Percentiles rank a stretch among this genome's conserved stretches.
phyloP scores from a whole-genome alignment of 2,888 invertebrate genomes.

The Leucophora obtusa region DNA sequence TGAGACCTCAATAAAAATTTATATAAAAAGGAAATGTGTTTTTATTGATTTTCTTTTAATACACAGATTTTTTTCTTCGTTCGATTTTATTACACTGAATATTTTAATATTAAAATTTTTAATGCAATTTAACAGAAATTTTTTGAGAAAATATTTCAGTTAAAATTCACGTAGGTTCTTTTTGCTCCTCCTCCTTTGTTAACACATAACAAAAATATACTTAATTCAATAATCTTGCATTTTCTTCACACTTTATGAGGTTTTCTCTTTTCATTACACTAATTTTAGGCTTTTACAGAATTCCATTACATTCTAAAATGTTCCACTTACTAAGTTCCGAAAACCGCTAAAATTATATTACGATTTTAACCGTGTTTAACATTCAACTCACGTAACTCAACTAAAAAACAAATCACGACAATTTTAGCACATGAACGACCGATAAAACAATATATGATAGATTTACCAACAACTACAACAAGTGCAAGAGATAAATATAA shows the following conservation, averaged over 20 bases:
- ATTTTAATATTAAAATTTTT: constrained; percentile 15
- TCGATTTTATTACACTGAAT: constrained; percentile 2
- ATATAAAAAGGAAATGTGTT: constrained; percentile 38
- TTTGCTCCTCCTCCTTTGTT: constrained; percentile 24
- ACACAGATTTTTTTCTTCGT: constrained; percentile 3
- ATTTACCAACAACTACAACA: constrained; percentile 52
- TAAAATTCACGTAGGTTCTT: not conserved
- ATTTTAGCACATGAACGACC: constrained; percentile 21
- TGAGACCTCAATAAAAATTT: constrained; percentile 41
- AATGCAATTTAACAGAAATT: not conserved
- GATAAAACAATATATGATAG: not conserved
- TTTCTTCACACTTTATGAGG: constrained; percentile 41
- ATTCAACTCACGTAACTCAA: constrained; percentile 58
- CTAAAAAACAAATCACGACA: constrained; percentile 42
- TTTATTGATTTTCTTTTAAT: constrained; percentile 46
- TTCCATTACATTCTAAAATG: constrained; percentile 50
- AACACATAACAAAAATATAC: constrained; percentile 30
- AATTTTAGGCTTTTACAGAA: constrained; percentile 26
- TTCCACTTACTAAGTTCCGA: constrained; percentile 36
- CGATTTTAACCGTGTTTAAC: constrained; percentile 36
- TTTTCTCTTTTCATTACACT: constrained; percentile 51
- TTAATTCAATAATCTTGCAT: constrained; percentile 28
- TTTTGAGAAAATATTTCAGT: not conserved
- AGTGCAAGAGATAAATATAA: constrained; percentile 42
- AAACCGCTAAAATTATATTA: not conserved